phyloP scores from a whole-genome alignment of 2,888 invertebrate species.

The Heliconius sara region DNA sequence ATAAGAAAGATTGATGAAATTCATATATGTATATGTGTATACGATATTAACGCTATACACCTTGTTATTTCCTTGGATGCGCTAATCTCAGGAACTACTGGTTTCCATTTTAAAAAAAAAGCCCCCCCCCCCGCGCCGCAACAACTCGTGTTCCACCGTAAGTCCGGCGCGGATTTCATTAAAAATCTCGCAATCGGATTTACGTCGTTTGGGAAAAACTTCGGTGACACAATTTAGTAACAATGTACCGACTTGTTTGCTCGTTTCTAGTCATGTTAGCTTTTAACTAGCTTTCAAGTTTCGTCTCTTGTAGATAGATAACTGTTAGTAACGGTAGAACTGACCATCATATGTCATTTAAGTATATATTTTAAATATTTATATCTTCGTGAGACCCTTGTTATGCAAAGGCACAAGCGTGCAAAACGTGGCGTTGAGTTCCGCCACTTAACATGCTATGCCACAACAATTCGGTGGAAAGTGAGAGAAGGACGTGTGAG shows the following conservation, averaged over 20 bases:
- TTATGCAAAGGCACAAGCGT: too few species aligned
- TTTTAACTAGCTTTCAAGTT: background rate
- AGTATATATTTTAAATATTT: too few species aligned
- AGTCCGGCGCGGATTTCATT: slow-evolving; percentile 30
- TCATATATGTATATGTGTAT: background rate
- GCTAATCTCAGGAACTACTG: too few species aligned
- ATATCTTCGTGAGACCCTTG: too few species aligned
- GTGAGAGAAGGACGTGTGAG: background rate
- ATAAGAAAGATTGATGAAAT: background rate
- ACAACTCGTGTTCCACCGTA: background rate
- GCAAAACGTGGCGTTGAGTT: background rate
- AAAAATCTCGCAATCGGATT: slow-evolving; percentile 39
- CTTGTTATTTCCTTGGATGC: too few species aligned
- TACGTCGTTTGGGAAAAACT: slow-evolving; percentile 22
- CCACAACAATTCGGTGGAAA: background rate
- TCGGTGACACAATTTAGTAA: slow-evolving; percentile 5
- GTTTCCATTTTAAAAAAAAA: too few species aligned
- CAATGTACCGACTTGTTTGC: slow-evolving; percentile 3
- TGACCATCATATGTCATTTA: background rate
- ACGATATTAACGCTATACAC: too few species aligned
- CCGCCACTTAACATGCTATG: background rate
- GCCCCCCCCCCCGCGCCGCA: background rate
- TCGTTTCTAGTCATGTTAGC: background rate
- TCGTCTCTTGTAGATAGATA: background rate
- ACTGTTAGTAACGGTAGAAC: background rate